Base-by-base conservation (phyloP, 2,113 vertebrate genomes). In the Microtus ochrogaster region DNA sequence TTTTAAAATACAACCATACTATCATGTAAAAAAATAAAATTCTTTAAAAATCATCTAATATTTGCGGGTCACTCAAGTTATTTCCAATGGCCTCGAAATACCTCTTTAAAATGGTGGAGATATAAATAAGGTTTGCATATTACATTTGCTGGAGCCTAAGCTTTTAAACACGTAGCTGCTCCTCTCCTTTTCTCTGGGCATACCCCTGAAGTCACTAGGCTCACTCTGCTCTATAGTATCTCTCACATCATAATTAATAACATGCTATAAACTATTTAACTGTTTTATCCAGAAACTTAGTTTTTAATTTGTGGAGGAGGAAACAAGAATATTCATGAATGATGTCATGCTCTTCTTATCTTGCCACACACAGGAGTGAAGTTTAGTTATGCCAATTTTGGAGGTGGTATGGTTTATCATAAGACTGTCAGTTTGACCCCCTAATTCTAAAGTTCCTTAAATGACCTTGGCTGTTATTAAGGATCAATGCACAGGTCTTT, bases 231-330 rank as follows among this genome's bases (percentile, higher is more conserved):
- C 78, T 61, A 49, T 3, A 72, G 44, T 73, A 79, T 79, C 83
- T 83, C 77, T 89, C n/a, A 88, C 21, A 89, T 28, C 88, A 52
- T 85, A 33, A 91, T 92, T 82, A 90, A 76, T 41, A 81, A 88
- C n/a, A 94, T 77, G 44, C 73, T 92, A 1, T 74, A 94, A 96
- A 94, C 76, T 63, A 28, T 76, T 91, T 91, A 94, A 94, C 76
- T 63, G 39, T 76, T 91, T 91, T 1, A 84, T 36, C 16, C 47
- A 90, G 13, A 88, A 44, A 44, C 41, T 44, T 44, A 44, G 41
- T 44, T 44, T 44, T 44, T 44, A 44, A 44, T 44, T 44, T 44
- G 41, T 44, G 41, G 41, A 39, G 44, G 33, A 52, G 11, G 14
- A 39, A 90, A 84, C 12, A 55, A 72, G 39, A 95, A 4, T 89